Evolutionary conservation across 2,113 vertebrate genomes (phyloP), one percentile per base, ranked within the genome.

Genomic region (Phocoena phocoena): DNA sequence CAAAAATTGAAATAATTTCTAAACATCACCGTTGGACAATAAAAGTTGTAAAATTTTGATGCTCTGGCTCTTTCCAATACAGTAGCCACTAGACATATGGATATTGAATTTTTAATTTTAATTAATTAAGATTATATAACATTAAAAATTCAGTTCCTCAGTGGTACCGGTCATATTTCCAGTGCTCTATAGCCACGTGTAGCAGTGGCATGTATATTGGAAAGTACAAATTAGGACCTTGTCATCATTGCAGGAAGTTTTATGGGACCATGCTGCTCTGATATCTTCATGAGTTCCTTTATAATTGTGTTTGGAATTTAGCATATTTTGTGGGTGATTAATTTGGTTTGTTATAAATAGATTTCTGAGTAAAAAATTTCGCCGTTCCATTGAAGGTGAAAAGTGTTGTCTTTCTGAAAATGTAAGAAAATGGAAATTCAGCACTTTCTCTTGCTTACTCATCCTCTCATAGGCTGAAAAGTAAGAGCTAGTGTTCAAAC

Each of bases 381-480:
- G 8, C 50, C 47, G 18, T 90, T 83, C 76, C n/a, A 21, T 4
- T 77, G n/a, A 76, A 74, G n/a, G 41, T 90, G 47, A 90, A 95
- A 97, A 90, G 63, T 41, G 47, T 38, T 31, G 10, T 91, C n/a
- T 88, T 92, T 80, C 65, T 90, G 70, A 92, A 95, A 88, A 63
- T 67, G 31, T 18, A 17, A 71, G 41, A 68, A 53, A 53, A 58
- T 41, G 20, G 53, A 94, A 74, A 74, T 79, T 38, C 21, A 67
- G 5, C 44, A 7, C 25, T 91, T 85, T 50, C 2, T 86, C 73
- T 73, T 93, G 47, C 23, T 91, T 81, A 13, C 25, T 47, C 10
- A 53, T 82, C 8, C 60, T 96, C 55, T 70, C 17, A 31, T 41
- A 41, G 73, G 17, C n/a, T 77, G 9, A 82, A 93, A 67, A 88